Percentiles rank a stretch among this genome's conserved stretches.
Conservation (phyloP, 2,113 vertebrate species). For the Chinchilla lanigera region DNA sequence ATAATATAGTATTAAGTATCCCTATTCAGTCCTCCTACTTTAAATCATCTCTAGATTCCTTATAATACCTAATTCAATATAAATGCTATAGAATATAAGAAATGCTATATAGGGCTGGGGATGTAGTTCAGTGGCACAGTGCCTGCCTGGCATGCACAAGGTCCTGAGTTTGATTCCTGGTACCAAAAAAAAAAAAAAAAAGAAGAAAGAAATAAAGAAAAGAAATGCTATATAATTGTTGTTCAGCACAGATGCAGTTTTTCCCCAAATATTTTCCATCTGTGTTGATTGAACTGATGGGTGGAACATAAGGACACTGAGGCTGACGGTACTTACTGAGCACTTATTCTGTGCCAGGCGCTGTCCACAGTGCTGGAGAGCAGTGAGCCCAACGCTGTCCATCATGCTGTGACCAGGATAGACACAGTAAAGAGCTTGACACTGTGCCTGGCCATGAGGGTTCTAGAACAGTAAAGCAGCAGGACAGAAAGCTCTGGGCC, state of each 20-base stretch:
- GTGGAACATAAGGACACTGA: neutral
- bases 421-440: neutral
- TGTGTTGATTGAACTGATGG: neutral
- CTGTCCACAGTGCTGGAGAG: slow-evolving; percentile 51
- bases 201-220: no score
- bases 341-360: neutral
- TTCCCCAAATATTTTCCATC: neutral
- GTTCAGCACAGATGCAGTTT: neutral
- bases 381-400: neutral
- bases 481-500: neutral
- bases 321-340: neutral
- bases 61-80: neutral
- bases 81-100: neutral
- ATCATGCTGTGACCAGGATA: neutral
- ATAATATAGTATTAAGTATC: neutral
- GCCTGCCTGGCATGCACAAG: no score
- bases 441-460: neutral
- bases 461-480: neutral
- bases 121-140: no score
- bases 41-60: neutral
- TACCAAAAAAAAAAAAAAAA: no score
- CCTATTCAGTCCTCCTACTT: neutral
- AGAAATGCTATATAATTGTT: neutral
- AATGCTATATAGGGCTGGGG: neutral
- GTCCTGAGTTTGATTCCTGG: no score